Percentiles rank a stretch among this genome's conserved stretches.
phyloP scores from a whole-genome alignment of 2,888 invertebrate genomes.

The Plebejus argus region DNA sequence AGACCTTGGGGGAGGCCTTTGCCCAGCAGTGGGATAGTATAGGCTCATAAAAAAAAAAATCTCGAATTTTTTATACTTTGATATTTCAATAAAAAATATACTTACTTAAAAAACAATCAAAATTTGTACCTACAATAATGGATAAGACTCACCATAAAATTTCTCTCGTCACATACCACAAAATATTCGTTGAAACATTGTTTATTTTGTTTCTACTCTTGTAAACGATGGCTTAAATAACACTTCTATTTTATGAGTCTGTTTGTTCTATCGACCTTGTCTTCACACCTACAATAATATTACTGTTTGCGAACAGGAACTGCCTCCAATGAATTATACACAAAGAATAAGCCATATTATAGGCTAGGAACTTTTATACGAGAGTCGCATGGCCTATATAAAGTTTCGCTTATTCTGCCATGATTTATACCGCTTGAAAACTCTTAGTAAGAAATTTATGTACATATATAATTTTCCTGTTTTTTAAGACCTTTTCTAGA shows the following conservation, averaged over 20 bases:
- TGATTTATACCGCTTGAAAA: conserved; percentile 11
- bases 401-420: background rate
- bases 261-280: conserved; percentile 27
- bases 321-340: conserved; percentile 12
- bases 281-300: conserved; percentile 26
- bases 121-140: too few relatives aligned
- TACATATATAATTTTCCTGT: background rate
- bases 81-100: background rate
- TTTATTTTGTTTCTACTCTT: conserved; percentile 18
- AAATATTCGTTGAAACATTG: background rate
- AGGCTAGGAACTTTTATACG: conserved; percentile 12
- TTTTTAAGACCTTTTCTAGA: background rate
- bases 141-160: background rate
- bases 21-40: too few relatives aligned
- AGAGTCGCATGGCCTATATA: conserved; percentile 21
- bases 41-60: too few relatives aligned
- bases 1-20: too few relatives aligned
- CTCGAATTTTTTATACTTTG: background rate
- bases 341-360: conserved; percentile 23
- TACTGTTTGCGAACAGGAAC: conserved; percentile 25
- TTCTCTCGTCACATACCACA: background rate
- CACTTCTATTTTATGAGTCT: conserved; percentile 12
- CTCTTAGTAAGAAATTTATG: background rate
- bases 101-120: background rate
- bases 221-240: conserved; percentile 22